Conservation (phyloP, 2,888 invertebrate species). For the Dorcus parallelipipedus region DNA sequence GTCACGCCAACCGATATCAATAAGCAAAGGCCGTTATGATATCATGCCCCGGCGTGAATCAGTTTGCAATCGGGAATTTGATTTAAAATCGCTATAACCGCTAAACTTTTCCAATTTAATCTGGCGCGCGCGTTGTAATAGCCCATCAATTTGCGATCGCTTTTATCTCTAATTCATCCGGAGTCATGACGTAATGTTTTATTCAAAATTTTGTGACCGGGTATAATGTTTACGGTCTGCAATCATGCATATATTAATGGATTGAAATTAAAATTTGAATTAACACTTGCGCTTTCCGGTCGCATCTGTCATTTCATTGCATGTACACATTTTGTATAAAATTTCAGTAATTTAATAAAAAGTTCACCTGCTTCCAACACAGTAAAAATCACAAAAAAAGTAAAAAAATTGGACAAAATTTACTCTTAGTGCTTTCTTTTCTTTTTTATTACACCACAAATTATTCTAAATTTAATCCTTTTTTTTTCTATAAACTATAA, state of each 20-base stretch:
- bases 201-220: conserved; percentile 25
- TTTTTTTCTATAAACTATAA: too few relatives aligned
- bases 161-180: conserved; percentile 33
- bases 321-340: too few relatives aligned
- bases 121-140: conserved; percentile 32
- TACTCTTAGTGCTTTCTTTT: too few relatives aligned
- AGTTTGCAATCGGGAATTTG: conserved; percentile 29
- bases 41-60: conserved; percentile 29
- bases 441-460: too few relatives aligned
- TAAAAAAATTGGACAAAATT: too few relatives aligned
- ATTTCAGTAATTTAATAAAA: too few relatives aligned
- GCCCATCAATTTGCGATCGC: conserved; percentile 44
- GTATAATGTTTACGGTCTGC: conserved; percentile 29
- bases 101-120: conserved; percentile 48
- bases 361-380: too few relatives aligned
- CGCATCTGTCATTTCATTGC: not conserved
- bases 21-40: conserved; percentile 30
- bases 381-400: too few relatives aligned
- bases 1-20: conserved; percentile 31
- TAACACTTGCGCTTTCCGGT: conserved; percentile 10
- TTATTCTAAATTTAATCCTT: too few relatives aligned
- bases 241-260: conserved; percentile 27
- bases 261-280: conserved; percentile 15
- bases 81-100: conserved; percentile 39
- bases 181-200: conserved; percentile 25